These are phyloP conservation scores for Lepilemur ruficaudatus DNA, from an alignment of 2,797 vertebrate genomes.

Conservation along the genomic window DNA sequence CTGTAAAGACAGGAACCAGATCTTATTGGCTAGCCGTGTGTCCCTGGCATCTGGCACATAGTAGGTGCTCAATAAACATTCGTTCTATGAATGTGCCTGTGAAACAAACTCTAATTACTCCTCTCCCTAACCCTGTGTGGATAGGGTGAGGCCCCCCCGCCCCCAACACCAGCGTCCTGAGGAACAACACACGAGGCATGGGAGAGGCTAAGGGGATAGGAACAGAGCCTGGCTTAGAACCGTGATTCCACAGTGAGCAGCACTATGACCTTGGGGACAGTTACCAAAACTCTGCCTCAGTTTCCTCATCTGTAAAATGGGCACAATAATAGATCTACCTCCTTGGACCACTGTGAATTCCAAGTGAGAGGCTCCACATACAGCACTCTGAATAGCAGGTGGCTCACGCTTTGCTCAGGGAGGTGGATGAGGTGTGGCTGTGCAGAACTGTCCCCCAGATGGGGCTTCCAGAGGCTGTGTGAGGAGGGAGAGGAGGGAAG, in stretches of 20 bases:
- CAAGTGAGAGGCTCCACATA: accelerated
- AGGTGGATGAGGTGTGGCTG: background rate
- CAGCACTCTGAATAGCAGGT: background rate
- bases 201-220: background rate
- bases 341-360: background rate
- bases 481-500: background rate
- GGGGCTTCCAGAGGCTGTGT: background rate
- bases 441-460: background rate
- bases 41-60: background rate
- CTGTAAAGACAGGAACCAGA: background rate
- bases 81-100: background rate
- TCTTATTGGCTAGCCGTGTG: background rate
- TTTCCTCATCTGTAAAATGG: conserved; percentile 22
- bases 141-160: background rate
- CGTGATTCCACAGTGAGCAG: too few species aligned
- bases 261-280: background rate
- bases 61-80: background rate
- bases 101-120: background rate
- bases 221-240: background rate
- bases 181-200: accelerated
- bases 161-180: background rate
- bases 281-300: background rate
- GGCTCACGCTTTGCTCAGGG: background rate
- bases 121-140: background rate
- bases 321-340: background rate